phyloP scores from a whole-genome alignment of 2,888 invertebrate genomes.

The Drosophila rellima region DNA sequence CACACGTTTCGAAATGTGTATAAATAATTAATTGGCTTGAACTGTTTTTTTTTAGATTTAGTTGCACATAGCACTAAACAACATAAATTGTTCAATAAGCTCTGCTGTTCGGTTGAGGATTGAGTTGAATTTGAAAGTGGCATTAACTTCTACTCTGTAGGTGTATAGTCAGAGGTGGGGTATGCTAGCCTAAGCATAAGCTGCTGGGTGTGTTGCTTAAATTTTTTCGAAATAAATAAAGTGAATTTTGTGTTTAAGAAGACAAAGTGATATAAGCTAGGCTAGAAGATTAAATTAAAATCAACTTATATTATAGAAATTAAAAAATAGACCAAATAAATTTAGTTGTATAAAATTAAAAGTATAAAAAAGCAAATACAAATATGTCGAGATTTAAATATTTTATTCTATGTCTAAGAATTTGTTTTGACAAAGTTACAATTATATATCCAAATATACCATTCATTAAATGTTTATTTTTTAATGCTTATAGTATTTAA shows the following conservation, averaged over 20 bases:
- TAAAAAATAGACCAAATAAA: too few species aligned
- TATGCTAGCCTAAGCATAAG: not conserved
- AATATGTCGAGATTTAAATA: too few species aligned
- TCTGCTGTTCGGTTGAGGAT: not conserved
- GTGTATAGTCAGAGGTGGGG: fast-evolving
- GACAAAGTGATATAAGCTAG: too few species aligned
- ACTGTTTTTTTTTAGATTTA: conserved; percentile 27
- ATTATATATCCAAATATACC: too few species aligned
- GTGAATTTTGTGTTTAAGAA: too few species aligned
- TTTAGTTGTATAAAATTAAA: too few species aligned
- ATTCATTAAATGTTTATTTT: too few species aligned
- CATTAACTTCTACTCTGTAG: not conserved
- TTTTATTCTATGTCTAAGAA: too few species aligned
- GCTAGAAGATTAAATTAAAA: too few species aligned
- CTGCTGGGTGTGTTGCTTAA: not conserved
- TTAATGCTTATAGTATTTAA: not conserved
- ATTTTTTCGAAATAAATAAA: not conserved
- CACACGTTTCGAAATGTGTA: conserved; percentile 4
- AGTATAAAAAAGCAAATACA: too few species aligned
- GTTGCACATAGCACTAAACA: conserved; percentile 35
- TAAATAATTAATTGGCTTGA: conserved; percentile 28
- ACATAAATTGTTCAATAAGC: conserved; percentile 41
- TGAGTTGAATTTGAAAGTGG: conserved; percentile 23
- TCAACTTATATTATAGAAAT: too few species aligned
- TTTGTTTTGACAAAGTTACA: too few species aligned